A percentile compares a stretch with the other conserved stretches of the same genome.
Evolutionary conservation across 2,113 vertebrate genomes (phyloP).

Genomic region (Poicephalus gulielmi): DNA sequence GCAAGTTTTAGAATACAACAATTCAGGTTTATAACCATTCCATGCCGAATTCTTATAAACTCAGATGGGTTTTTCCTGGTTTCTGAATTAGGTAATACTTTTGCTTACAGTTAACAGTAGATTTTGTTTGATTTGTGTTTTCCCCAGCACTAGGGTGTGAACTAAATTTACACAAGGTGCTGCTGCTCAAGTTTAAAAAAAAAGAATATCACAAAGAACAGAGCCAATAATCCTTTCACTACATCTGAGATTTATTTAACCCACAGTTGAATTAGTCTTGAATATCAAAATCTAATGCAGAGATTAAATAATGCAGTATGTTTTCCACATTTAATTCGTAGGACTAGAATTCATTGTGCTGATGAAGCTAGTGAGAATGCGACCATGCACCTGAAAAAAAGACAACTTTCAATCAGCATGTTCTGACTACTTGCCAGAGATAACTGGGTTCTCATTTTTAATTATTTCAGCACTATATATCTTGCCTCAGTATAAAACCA

Average conservation of each 20-base stretch:
- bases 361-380: neutral
- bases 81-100: neutral
- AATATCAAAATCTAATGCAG: neutral
- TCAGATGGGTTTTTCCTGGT: neutral
- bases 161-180: neutral
- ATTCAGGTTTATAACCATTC: neutral
- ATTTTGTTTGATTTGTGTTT: neutral
- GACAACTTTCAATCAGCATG: neutral
- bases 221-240: neutral
- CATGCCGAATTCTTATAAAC: neutral
- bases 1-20: neutral
- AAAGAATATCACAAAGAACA: accelerated
- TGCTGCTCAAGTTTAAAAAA: neutral
- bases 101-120: neutral
- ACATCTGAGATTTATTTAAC: neutral
- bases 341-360: neutral
- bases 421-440: neutral
- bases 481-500: neutral
- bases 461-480: neutral
- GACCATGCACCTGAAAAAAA: neutral
- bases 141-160: neutral
- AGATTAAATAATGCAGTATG: neutral
- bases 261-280: neutral
- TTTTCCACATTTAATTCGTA: neutral
- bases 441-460: accelerated